Evolutionary conservation across 2,113 vertebrate species (phyloP).

Genomic region (Stegastes partitus): DNA sequence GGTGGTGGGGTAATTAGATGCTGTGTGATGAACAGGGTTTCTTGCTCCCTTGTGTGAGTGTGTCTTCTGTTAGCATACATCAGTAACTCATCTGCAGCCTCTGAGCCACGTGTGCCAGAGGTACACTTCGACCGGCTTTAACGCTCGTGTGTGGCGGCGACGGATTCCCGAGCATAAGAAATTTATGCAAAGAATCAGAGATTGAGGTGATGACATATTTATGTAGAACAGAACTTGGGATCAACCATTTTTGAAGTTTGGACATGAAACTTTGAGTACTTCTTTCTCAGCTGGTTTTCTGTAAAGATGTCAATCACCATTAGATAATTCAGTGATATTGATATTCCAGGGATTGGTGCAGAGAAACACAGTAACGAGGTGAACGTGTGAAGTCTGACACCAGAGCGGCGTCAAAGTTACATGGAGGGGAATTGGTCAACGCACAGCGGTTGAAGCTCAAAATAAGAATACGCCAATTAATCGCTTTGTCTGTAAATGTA

Average conservation of each 20-base stretch:
- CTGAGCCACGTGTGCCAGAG: background rate
- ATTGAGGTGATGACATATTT: background rate
- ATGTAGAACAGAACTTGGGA: background rate
- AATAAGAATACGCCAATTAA: no score
- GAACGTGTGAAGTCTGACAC: no score
- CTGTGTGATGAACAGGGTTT: conserved; percentile 39
- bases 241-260: background rate
- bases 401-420: no score
- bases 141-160: background rate
- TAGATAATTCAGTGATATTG: no score
- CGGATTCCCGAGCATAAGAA: background rate
- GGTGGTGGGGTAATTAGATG: conserved; percentile 50
- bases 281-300: no score
- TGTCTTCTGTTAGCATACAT: conserved; percentile 34
- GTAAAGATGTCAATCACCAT: no score
- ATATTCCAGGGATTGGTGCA: no score
- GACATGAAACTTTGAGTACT: background rate
- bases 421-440: no score
- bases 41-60: conserved; percentile 31
- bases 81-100: conserved; percentile 35
- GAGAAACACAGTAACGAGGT: no score
- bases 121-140: background rate
- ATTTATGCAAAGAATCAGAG: conserved; percentile 3
- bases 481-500: no score
- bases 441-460: no score